Base-by-base conservation (phyloP, 2,113 vertebrate species). In the Ibidorhyncha struthersii region DNA sequence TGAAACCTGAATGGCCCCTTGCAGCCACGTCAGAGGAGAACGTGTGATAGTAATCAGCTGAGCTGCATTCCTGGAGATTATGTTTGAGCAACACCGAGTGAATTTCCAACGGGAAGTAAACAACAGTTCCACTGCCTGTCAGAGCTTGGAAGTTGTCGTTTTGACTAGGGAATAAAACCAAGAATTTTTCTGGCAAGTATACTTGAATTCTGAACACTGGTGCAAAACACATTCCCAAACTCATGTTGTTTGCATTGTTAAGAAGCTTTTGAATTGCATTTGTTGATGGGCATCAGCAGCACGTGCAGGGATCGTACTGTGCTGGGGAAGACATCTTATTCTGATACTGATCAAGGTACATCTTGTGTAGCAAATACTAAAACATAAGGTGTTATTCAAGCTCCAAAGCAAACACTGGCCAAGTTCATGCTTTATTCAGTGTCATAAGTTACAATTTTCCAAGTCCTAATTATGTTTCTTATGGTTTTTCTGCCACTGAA, bases 361-460 rank as follows among this genome's bases (percentile, higher is more conserved):
- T 14, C 66, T 78, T 62, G 27, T 66, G 72, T 10, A 92, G 67
- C 45, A 92, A 92, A 83, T 73, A 59, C 49, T 59, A 55, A 83
- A 95, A 38, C n/a, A 82, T 27, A 92, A 85, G 52, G 38, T 79
- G 65, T 74, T 93, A 12, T 30, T 78, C 47, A 63, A 59, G 59
- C 72, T 93, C 93, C 69, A 89, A 77, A 87, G 72, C 45, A 70
- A 84, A 78, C 32, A 36, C 5, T 2, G 5, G 47, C 29, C 62
- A 84, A 27, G 29, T 90, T 96, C 36, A 72, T 69, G 50, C 67
- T 91, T 96, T 81, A 84, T 86, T 94, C 66, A 58, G 47, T 82
- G 53, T 74, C 65, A 22, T 26, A 66, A 76, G 12, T 69, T 56
- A 47, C 38, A 34, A 50, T 92, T 95, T 81, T 66, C 66, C 30